A percentile compares a stretch with the other conserved stretches of the same genome.
Conservation (phyloP, 2,113 vertebrate genomes). For the Oncorhynchus mykiss region DNA sequence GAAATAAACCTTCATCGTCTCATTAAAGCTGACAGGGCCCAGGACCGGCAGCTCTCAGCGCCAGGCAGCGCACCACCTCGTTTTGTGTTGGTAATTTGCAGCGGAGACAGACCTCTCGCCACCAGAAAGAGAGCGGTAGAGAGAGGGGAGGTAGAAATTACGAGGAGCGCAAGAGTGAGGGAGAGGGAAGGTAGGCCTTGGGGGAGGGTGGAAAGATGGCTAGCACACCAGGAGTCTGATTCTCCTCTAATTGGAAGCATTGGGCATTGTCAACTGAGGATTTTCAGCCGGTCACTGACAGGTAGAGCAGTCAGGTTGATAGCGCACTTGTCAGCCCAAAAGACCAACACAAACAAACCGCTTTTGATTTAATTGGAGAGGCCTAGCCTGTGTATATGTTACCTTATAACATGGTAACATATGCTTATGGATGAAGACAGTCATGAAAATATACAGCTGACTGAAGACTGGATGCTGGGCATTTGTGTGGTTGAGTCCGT, state of each 20-base stretch:
- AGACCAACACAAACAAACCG: constrained; percentile 99
- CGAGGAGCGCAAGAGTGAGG: constrained; percentile 59
- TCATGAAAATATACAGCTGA: too few relatives aligned
- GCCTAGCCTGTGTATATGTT: constrained; percentile 46
- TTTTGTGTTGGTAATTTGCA: constrained; percentile 99
- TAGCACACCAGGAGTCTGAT: constrained; percentile 89
- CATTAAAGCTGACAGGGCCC: constrained; percentile 99
- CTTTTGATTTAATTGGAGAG: constrained; percentile 99
- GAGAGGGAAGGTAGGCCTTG: constrained; percentile 38
- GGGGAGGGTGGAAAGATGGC: constrained; percentile 88
- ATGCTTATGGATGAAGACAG: too few relatives aligned
- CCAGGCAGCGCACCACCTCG: constrained; percentile 78
- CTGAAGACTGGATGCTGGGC: too few relatives aligned
- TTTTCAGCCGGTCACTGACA: constrained; percentile 96
- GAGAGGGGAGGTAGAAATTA: constrained; percentile 63
- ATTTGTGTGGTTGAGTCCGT: too few relatives aligned
- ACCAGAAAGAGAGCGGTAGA: constrained; percentile 35
- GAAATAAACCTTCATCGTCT: constrained; percentile 97
- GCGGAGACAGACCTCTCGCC: constrained; percentile 71
- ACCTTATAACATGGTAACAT: too few relatives aligned
- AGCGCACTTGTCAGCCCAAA: constrained; percentile 99
- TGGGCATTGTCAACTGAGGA: constrained; percentile 99
- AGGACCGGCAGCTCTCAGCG: constrained; percentile 79
- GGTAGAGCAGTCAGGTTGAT: constrained; percentile 98
- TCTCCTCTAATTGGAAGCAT: constrained; percentile 99